Evolutionary conservation across 2,113 vertebrate genomes (phyloP), one percentile per base, ranked within the genome.

Genomic region (Calidris pygmaea): DNA sequence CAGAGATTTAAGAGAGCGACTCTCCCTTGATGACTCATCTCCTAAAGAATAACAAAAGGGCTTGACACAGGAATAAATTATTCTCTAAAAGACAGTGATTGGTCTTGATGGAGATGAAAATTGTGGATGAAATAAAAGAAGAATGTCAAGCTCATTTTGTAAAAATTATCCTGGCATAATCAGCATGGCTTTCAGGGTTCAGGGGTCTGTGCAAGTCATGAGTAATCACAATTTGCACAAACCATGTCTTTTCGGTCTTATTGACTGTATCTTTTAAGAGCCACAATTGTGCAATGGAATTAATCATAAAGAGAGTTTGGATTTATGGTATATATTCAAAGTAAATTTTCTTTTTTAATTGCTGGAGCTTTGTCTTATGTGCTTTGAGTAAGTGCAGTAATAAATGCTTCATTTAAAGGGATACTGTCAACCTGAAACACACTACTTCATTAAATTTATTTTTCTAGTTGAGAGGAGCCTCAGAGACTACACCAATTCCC

Each of bases 31-130:
- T 93, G 87, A 93, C 72, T 95, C 78, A 80, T 80, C 50, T 90
- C 26, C 27, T 78, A 67, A 93, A 73, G 66, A 94, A 50, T 65
- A 87, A 86, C 8, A 14, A 85, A 94, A 83, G 63, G 29, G 26
- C 30, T 87, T 87, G 62, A 86, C 65, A 65, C 39, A 62, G 70
- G 37, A 93, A 72, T 93, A 74, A 90, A 92, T 93, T 72, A 59
- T 34, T 75, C 50, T 56, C 74, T 75, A 63, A 72, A 21, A 90
- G 79, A 59, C 59, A 79, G 30, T 91, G 79, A 83, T 77, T 87
- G 55, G 66, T 79, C 77, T 90, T 95, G 86, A 68, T 90, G 53
- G 78, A 88, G 37, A 34, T 85, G 78, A 89, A 88, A 91, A 80
- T 56, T 70, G 22, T 84, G 47, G 53, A 76, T 90, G 32, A 92